Evolutionary conservation across 2,797 vertebrate genomes (phyloP).

Genomic region (Eupleurogrammus muticus): DNA sequence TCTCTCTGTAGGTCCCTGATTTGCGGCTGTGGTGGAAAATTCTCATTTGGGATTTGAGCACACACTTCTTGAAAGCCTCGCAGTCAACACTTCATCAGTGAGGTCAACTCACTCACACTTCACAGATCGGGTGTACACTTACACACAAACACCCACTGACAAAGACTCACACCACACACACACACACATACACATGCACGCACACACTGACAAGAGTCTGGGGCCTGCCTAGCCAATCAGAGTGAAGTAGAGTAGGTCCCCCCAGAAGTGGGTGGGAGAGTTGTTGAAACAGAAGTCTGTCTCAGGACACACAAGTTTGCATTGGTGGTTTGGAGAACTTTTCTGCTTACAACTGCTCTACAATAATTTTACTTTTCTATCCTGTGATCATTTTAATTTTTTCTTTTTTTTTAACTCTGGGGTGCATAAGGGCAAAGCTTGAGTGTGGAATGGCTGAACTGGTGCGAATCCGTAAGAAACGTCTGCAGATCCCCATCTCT

Average conservation of each 20-base stretch:
- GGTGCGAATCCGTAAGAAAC: slow-evolving; percentile 85
- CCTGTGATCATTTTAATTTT: slow-evolving; percentile 12
- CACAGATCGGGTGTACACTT: slow-evolving; percentile 62
- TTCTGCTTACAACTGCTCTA: slow-evolving; percentile 51
- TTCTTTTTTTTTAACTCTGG: slow-evolving; percentile 45
- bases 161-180: slow-evolving; percentile 37
- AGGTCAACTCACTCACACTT: slow-evolving; percentile 76
- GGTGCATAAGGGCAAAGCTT: slow-evolving; percentile 55
- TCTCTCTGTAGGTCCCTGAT: slow-evolving; percentile 68
- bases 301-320: slow-evolving; percentile 80
- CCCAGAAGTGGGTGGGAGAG: slow-evolving; percentile 80
- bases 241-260: slow-evolving; percentile 77
- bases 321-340: slow-evolving; percentile 74
- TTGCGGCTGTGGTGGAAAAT: slow-evolving; percentile 76
- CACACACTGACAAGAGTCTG: slow-evolving; percentile 73
- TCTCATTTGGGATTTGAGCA: slow-evolving; percentile 76
- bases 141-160: slow-evolving; percentile 64
- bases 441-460: slow-evolving; percentile 84
- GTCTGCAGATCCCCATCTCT: slow-evolving; percentile 86
- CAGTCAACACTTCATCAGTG: slow-evolving; percentile 83
- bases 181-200: slow-evolving; percentile 25
- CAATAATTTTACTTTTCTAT: slow-evolving; percentile 31
- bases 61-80: slow-evolving; percentile 71
- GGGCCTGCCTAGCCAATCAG: slow-evolving; percentile 77
- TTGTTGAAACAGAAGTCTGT: slow-evolving; percentile 76